Evolutionary conservation across 1,140 invertebrate species (phyloP).

Genomic region (Zophobas atratus): DNA sequence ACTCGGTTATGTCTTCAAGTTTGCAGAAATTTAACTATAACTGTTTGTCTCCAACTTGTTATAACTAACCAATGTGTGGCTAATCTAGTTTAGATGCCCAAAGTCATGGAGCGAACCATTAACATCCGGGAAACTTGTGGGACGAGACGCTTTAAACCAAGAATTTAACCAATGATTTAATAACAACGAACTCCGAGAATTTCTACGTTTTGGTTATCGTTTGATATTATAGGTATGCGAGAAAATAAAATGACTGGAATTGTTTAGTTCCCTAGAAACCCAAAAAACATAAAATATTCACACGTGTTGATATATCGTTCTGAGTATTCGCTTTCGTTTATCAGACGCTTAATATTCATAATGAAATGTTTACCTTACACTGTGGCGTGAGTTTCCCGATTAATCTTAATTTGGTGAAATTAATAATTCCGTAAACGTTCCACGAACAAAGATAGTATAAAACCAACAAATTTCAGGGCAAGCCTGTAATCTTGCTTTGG

Average conservation of each 20-base stretch:
- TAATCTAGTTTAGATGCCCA: conserved; percentile 1
- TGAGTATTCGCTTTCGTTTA: too few species aligned
- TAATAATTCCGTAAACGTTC: not conserved
- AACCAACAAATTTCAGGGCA: too few species aligned
- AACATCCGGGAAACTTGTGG: not conserved
- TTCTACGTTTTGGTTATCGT: not conserved
- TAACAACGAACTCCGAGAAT: not conserved
- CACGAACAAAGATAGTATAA: too few species aligned
- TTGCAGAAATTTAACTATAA: not conserved
- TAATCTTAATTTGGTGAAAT: not conserved
- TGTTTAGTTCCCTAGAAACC: too few species aligned
- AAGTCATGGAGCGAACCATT: conserved; percentile 2
- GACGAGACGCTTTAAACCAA: not conserved
- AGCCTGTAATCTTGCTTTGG: too few species aligned
- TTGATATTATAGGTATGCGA: not conserved
- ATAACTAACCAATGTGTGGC: not conserved
- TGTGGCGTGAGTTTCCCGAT: too few species aligned
- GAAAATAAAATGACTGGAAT: not conserved
- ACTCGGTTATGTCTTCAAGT: not conserved
- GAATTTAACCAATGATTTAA: not conserved
- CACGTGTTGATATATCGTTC: too few species aligned
- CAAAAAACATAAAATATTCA: too few species aligned
- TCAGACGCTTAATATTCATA: too few species aligned
- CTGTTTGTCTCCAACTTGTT: not conserved
- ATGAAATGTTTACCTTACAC: too few species aligned